Base-by-base conservation (phyloP, 2,888 invertebrate genomes). In the Melinaea menophilus region DNA sequence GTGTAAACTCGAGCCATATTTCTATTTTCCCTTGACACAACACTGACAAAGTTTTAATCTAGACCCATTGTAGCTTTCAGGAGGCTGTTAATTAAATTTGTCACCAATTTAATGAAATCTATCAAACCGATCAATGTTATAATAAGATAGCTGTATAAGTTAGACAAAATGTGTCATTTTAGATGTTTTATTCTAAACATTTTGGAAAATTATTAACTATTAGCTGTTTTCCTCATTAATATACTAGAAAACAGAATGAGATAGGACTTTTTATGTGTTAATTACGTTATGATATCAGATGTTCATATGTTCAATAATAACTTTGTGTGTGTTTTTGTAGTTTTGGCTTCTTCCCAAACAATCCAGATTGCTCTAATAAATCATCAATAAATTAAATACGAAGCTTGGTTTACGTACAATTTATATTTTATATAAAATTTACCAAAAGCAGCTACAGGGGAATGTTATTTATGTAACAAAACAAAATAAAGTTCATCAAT, bases 41-140 rank as follows among this genome's bases (percentile, higher is more conserved):
- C 31, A 51, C 51, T 51, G 7, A 51, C n/a, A 51, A 51, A 51
- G 51, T 51, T 51, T 51, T 51, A 51, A 48, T 48, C 22, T 48
- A 51, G 51, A 31, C 51, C 51, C 51, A 9, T 51, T 51, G 51
- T 51, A 51, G 51, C 51, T 51, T 5, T 37, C 37, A 37, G 37
- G 4, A 37, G 37, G 37, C 37, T 37, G 37, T 37, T 51, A 51
- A 51, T 51, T 51, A 51, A 51, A 51, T 31, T 11, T 51, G 51
- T 9, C 51, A 7, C 51, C 31, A 31, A 31, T 51, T 31, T 31
- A 51, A 31, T 51, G 31, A 31, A 22, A 9, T 31, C 51, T 31
- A 51, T 31, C 22, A 7, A 51, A n/a, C 31, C 51, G 5, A 9
- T 3, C 31, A 7, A 46, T 46, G 11, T 46, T 12, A 2, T 46